These are phyloP conservation scores for Elachura formosa DNA, from an alignment of 2,113 vertebrate genomes.

Conservation along the genomic window DNA sequence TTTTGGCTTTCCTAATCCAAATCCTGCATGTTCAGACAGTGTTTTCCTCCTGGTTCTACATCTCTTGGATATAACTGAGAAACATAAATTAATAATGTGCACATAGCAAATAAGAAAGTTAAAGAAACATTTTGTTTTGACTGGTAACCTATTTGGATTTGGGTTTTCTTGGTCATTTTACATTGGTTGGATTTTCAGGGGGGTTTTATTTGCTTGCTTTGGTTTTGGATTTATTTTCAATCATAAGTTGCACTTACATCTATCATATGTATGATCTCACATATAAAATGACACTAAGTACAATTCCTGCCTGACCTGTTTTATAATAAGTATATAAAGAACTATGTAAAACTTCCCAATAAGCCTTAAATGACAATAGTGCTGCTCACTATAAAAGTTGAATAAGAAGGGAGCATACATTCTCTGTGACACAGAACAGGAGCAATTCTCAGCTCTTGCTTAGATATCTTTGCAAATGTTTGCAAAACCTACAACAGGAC, in stretches of 20 bases:
- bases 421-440: neutral
- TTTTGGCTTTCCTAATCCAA: neutral
- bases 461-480: neutral
- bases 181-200: neutral
- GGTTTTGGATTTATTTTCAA: neutral
- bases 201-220: neutral
- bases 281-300: neutral
- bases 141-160: neutral
- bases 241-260: neutral
- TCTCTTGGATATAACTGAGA: neutral
- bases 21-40: neutral
- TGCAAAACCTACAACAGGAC: neutral
- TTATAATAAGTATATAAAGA: neutral
- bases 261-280: neutral
- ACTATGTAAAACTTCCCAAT: neutral
- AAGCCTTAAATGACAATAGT: neutral
- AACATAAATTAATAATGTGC: neutral
- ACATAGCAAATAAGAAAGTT: neutral
- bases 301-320: neutral
- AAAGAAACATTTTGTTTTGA: neutral
- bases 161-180: no score
- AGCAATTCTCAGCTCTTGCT: neutral
- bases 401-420: neutral
- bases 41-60: neutral
- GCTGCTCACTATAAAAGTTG: neutral